Evolutionary conservation across 2,113 vertebrate genomes (phyloP), one percentile per base, ranked within the genome.

Genomic region (Colossoma macropomum): DNA sequence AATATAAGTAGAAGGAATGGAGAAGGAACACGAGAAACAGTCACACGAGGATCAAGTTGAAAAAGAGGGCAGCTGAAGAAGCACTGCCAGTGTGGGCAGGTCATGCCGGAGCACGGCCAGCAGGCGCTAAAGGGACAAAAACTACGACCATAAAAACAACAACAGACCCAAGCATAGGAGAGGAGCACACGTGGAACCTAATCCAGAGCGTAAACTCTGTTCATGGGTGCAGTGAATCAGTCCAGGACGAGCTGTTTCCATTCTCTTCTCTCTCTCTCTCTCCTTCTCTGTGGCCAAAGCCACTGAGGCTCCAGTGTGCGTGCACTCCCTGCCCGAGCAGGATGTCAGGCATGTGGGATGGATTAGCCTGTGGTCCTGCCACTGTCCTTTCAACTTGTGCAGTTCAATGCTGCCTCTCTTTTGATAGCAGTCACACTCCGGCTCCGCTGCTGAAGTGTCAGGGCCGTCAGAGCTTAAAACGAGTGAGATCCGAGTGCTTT

Each of bases 321-420:
- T 75, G 80, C 25, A 0, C 68, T 81, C 72, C 4, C 77, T 59
- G 63, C 79, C 59, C 30, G 28, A 83, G 56, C 77, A 77, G 72
- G 76, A 76, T 59, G 77, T 86, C 81, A 75, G 54, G 71, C 89
- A 89, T 86, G 85, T 90, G 85, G 86, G 82, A 86, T 68, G 50
- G 59, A 89, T 90, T 88, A 90, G 50, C 12, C 60, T 21, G 41
- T 11, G 78, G 75, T 86, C 45, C 80, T 80, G 71, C 83, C 83
- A 85, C 83, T 84, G 87, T 90, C 89, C 83, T 82, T 75, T 86
- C 59, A 79, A 79, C 65, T 80, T 74, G 73, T 54, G 45, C 27
- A 56, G 45, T 76, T 41, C 34, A 34, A 45, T n/a, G 1, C 70
- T 75, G 78, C 77, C 65, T 80, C 60, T 59, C 62, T 72, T 86